phyloP scores from a whole-genome alignment of 2,888 invertebrate species.

The Dastarcus helophoroides region DNA sequence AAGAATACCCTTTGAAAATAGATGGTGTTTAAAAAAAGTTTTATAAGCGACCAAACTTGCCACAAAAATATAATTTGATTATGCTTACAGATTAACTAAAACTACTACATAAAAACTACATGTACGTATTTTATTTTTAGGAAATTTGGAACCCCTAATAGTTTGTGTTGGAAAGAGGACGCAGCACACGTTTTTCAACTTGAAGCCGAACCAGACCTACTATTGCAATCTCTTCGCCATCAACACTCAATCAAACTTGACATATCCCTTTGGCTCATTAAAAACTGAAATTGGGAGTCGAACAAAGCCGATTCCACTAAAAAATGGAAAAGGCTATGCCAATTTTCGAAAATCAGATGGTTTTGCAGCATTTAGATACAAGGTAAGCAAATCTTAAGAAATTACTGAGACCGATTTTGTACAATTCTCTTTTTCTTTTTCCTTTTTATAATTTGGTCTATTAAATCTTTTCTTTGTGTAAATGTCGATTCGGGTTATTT shows the following conservation, averaged over 20 bases:
- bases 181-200: conserved; percentile 38
- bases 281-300: conserved; percentile 31
- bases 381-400: conserved; percentile 40
- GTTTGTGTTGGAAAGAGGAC: conserved; percentile 41
- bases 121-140: conserved; percentile 7
- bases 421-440: too few species aligned
- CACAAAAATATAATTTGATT: too few species aligned
- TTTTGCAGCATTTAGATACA: conserved; percentile 43
- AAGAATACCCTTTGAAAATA: too few species aligned
- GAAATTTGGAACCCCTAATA: conserved; percentile 22
- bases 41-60: too few species aligned
- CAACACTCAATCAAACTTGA: conserved; percentile 40
- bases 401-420: too few species aligned
- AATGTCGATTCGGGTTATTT: too few species aligned
- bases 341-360: conserved; percentile 43
- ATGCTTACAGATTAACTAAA: too few species aligned
- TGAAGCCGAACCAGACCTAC: conserved; percentile 39
- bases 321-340: conserved; percentile 40
- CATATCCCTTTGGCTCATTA: conserved; percentile 39
- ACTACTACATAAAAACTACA: too few species aligned
- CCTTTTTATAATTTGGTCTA: too few species aligned
- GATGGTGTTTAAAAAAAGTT: too few species aligned
- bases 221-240: conserved; percentile 45
- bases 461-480: too few species aligned
- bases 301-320: conserved; percentile 32